A percentile compares a stretch with the other conserved stretches of the same genome.
These are phyloP conservation scores for Turnix velox DNA, from an alignment of 2,113 vertebrate species.

Conservation along the genomic window DNA sequence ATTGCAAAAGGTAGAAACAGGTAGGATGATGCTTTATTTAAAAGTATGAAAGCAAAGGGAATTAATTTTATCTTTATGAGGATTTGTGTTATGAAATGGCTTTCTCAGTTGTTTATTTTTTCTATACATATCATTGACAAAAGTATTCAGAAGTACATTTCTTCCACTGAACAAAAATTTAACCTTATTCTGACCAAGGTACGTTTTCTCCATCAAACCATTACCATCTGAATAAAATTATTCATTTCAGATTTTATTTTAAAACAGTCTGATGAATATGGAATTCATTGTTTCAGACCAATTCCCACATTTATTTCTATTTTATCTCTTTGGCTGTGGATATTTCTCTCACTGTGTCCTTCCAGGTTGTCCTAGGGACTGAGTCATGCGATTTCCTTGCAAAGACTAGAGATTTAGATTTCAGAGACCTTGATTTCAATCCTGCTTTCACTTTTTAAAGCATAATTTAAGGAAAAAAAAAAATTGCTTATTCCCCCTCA, in stretches of 20 bases:
- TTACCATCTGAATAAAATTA: not conserved
- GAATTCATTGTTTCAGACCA: not conserved
- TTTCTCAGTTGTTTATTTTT: not conserved
- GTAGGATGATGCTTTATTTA: not conserved
- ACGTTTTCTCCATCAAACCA: not conserved
- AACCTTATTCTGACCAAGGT: not conserved
- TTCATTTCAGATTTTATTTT: not conserved
- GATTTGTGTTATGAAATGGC: not conserved
- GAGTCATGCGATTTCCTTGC: not conserved
- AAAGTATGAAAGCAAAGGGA: not conserved
- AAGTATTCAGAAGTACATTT: not conserved
- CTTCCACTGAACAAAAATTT: not conserved
- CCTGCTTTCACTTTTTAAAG: accelerated
- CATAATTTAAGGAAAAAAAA: too few relatives aligned
- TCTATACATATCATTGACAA: not conserved
- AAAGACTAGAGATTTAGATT: not conserved
- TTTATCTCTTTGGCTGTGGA: not conserved
- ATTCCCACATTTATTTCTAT: not conserved
- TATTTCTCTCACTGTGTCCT: not conserved
- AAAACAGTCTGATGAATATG: not conserved
- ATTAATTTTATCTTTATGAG: not conserved
- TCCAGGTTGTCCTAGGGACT: not conserved
- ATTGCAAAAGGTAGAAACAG: not conserved
- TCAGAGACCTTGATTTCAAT: not conserved
- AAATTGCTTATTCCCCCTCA: too few relatives aligned